Evolutionary conservation across 2,888 invertebrate genomes (phyloP).

Genomic region (Hoplodrina blanda): DNA sequence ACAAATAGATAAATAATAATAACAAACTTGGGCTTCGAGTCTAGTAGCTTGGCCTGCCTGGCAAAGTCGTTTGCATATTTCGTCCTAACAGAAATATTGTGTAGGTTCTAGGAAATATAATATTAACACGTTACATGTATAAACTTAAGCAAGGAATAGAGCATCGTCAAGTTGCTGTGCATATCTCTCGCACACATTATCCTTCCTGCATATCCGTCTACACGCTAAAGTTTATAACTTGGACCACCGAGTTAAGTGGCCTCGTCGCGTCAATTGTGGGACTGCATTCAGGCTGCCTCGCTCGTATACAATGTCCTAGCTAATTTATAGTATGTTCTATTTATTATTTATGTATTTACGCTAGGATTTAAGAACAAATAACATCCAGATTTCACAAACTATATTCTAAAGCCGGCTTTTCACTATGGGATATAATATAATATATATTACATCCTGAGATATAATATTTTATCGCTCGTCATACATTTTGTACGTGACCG

Average conservation of each 20-base stretch:
- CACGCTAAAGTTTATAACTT: slow-evolving; percentile 27
- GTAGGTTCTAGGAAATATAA: too few relatives aligned
- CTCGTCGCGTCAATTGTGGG: slow-evolving; percentile 46
- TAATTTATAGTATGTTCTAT: slow-evolving; percentile 31
- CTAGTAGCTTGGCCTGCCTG: too few relatives aligned
- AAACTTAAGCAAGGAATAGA: not conserved
- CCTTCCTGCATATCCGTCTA: slow-evolving; percentile 11
- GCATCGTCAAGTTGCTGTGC: slow-evolving; percentile 30
- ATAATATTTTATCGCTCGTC: too few relatives aligned
- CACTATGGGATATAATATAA: too few relatives aligned
- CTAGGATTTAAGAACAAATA: not conserved
- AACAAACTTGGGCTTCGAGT: not conserved
- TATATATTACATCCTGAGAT: too few relatives aligned
- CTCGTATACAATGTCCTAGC: slow-evolving; percentile 41
- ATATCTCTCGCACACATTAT: slow-evolving; percentile 28
- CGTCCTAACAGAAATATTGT: too few relatives aligned
- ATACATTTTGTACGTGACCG: too few relatives aligned
- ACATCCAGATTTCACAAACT: not conserved
- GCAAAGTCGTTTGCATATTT: too few relatives aligned
- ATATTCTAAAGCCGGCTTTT: too few relatives aligned
- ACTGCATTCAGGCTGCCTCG: slow-evolving; percentile 42
- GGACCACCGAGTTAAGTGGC: slow-evolving; percentile 45
- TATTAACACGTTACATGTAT: not conserved
- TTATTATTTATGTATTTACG: not conserved
- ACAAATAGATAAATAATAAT: too few relatives aligned